phyloP scores from a whole-genome alignment of 2,888 invertebrate genomes.

The Chloroclystis v-ata region DNA sequence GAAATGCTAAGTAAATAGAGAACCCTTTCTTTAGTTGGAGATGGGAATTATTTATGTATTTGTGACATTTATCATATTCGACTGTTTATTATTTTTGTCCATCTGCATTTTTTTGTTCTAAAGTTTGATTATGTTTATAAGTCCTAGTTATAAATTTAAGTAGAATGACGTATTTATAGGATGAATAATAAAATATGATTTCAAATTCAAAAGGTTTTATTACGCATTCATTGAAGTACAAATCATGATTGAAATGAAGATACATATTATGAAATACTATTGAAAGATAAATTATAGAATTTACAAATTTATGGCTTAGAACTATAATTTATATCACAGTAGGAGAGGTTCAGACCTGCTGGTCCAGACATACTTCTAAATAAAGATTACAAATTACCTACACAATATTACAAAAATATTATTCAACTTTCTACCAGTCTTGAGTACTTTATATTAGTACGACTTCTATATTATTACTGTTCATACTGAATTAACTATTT shows the following conservation, averaged over 20 bases:
- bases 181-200: constrained; percentile 10
- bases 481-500: no score
- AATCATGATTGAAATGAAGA: constrained; percentile 19
- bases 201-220: constrained; percentile 15
- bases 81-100: no score
- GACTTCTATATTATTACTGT: no score
- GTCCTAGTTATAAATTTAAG: constrained; percentile 1
- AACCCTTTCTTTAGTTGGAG: no score
- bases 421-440: no score
- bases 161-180: constrained; percentile 6
- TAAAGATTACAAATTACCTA: background rate
- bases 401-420: background rate
- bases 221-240: constrained; percentile 5
- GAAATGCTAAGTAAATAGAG: no score
- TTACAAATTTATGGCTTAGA: constrained; percentile 6
- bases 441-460: no score
- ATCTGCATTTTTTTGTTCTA: no score
- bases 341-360: constrained; percentile 26
- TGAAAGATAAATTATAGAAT: constrained; percentile 11
- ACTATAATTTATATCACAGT: constrained; percentile 51
- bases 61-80: no score
- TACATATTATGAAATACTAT: background rate
- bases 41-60: no score
- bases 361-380: constrained; percentile 16
- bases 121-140: background rate